A percentile compares a stretch with the other conserved stretches of the same genome.
Evolutionary conservation across 1,140 invertebrate species (phyloP).

Genomic region (Drosophila busckii): DNA sequence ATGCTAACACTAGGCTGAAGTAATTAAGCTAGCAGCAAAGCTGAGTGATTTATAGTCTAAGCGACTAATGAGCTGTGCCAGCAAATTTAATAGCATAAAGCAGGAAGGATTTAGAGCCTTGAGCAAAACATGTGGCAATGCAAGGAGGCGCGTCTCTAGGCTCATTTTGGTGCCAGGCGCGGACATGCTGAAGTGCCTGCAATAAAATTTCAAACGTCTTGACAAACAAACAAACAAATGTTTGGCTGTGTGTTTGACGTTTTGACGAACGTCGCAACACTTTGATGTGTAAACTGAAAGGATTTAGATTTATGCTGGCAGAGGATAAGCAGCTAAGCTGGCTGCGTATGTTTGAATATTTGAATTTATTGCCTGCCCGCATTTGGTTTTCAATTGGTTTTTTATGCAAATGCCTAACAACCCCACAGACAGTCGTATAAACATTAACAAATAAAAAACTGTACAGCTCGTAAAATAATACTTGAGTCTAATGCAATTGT

Average conservation of each 20-base stretch:
- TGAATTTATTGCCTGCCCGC: constrained; percentile 11
- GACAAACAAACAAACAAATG: neutral
- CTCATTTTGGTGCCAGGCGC: too few relatives aligned
- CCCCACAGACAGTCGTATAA: neutral
- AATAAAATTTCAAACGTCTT: constrained; percentile 37
- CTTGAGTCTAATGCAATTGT: constrained; percentile 27
- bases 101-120: constrained; percentile 23
- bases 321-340: too few relatives aligned
- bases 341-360: too few relatives aligned
- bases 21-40: constrained; percentile 49
- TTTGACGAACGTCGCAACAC: constrained; percentile 64
- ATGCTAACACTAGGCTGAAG: too few relatives aligned
- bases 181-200: constrained; percentile 32
- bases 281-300: constrained; percentile 51
- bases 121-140: constrained; percentile 42
- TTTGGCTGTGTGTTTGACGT: constrained; percentile 37
- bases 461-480: too few relatives aligned
- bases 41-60: constrained; percentile 50
- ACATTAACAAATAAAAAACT: constrained; percentile 8
- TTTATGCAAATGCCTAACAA: constrained; percentile 26
- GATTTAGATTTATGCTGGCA: too few relatives aligned
- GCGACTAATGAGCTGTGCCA: constrained; percentile 42
- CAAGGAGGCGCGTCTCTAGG: too few relatives aligned
- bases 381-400: constrained; percentile 48
- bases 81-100: too few relatives aligned